phyloP scores from a whole-genome alignment of 2,113 vertebrate genomes.

The Clarias batrachus region DNA sequence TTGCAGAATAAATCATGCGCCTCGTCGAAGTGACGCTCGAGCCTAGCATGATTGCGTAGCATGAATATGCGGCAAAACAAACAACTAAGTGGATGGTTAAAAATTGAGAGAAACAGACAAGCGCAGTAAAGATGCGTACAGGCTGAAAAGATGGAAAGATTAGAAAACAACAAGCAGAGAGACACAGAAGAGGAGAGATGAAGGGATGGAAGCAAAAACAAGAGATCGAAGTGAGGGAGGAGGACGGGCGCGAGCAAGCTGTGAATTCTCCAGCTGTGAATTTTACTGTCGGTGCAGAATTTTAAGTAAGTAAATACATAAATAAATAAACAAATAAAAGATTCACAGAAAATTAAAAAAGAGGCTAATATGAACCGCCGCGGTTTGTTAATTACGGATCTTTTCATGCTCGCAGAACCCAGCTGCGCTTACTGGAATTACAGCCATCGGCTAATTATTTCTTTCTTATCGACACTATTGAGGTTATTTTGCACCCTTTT shows the following conservation, averaged over 20 bases:
- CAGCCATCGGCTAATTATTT: conserved; percentile 68
- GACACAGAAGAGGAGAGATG: conserved; percentile 1
- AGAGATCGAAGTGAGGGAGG: not conserved
- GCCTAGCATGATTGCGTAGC: conserved; percentile 13
- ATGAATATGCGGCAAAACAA: conserved; percentile 36
- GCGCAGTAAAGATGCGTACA: not conserved
- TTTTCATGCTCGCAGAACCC: conserved; percentile 63
- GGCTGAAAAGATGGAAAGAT: not conserved
- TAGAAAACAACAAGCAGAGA: not conserved
- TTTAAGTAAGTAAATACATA: conserved; percentile 72
- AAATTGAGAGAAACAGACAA: not conserved
- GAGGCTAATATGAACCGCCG: conserved; percentile 60
- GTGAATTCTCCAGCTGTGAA: conserved; percentile 63
- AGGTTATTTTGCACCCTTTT: conserved; percentile 18
- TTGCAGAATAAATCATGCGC: conserved; percentile 20
- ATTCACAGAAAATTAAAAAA: conserved; percentile 58
- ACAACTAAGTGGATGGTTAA: not conserved
- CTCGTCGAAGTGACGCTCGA: conserved; percentile 9
- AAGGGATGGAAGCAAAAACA: not conserved
- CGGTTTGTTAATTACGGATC: conserved; percentile 69
- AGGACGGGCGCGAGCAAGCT: conserved; percentile 58
- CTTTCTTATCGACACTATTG: conserved; percentile 55
- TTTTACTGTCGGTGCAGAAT: conserved; percentile 67
- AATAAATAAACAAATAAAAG: conserved; percentile 44
- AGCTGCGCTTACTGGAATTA: conserved; percentile 72